Evolutionary conservation across 2,888 invertebrate genomes (phyloP), one percentile per base, ranked within the genome.

Genomic region (Venusia cambrica): DNA sequence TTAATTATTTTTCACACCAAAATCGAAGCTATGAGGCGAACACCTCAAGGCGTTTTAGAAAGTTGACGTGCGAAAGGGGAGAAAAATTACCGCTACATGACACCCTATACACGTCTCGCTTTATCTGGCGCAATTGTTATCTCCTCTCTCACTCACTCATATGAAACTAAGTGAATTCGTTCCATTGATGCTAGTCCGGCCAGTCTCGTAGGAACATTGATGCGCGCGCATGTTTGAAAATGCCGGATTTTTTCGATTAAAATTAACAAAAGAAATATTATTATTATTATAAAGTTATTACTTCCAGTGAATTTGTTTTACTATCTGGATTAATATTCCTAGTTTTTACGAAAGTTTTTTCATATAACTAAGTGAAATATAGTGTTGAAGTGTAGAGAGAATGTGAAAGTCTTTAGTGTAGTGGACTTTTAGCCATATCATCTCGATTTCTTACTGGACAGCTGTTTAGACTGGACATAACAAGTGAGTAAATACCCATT

Each of bases 51-150:
- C 65, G 67, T 73, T 81, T 81, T 87, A 87, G 85, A 87, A 87
- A 87, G 85, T 84, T 70, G 76, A 74, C 68, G 73, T 73, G 73
- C 73, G 78, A 84, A 83, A 80, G 81, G 80, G 70, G 74, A 77
- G n/a, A 85, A 40, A 87, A 76, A 75, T 58, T 83, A 84, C 84
- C 85, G 85, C 84, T 85, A 84, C 70, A 73, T 57, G 66, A 71
- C 69, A 73, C 65, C 64, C 63, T 74, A 61, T 74, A 67, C 39
- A 57, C 45, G 19, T 74, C 76, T 59, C 68, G 38, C 41, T 84
- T 65, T 47, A 34, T 50, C 56, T 38, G 28, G 11, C 2, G 2
- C 11, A 33, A 51, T 41, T 13, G n/a, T 25, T 19, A 65, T 69
- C 18, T 45, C 26, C 47, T 51, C 7, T 76, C 74, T 62, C 62